Evolutionary conservation across 2,797 vertebrate species (phyloP).

Genomic region (Pyrrhura leucotis): DNA sequence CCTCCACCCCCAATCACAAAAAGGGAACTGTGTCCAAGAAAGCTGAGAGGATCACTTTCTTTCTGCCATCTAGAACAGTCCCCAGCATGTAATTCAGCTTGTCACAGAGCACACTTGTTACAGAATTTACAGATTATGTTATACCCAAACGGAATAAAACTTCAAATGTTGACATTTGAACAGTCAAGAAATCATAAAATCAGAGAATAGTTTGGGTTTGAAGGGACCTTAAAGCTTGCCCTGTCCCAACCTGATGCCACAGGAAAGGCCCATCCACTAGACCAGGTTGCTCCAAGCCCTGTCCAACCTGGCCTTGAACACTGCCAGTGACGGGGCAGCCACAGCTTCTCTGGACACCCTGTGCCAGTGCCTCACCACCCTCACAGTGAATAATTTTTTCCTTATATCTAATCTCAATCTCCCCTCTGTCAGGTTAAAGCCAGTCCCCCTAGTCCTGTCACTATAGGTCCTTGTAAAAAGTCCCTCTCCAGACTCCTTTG

Average conservation of each 20-base stretch:
- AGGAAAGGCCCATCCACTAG: not conserved
- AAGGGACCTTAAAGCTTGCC: not conserved
- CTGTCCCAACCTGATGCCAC: not conserved
- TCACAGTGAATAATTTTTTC: not conserved
- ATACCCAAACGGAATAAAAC: not conserved
- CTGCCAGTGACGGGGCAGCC: not conserved
- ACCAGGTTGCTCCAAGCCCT: not conserved
- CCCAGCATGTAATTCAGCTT: not conserved
- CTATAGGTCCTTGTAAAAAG: not conserved
- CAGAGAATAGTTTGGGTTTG: not conserved
- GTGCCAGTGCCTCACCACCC: not conserved
- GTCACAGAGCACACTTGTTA: not conserved
- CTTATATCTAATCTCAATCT: not conserved
- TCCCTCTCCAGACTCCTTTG: not conserved
- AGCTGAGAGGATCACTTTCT: not conserved
- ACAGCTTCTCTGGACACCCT: not conserved
- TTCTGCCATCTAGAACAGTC: not conserved
- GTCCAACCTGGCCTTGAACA: not conserved
- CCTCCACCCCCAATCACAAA: not conserved
- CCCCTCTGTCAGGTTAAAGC: not conserved
- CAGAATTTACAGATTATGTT: not conserved
- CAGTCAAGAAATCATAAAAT: not conserved
- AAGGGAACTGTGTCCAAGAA: not conserved
- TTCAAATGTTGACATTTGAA: not conserved
- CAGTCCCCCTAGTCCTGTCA: not conserved